phyloP scores from a whole-genome alignment of 1,140 invertebrate species.

The Eupristina koningsbergeri region DNA sequence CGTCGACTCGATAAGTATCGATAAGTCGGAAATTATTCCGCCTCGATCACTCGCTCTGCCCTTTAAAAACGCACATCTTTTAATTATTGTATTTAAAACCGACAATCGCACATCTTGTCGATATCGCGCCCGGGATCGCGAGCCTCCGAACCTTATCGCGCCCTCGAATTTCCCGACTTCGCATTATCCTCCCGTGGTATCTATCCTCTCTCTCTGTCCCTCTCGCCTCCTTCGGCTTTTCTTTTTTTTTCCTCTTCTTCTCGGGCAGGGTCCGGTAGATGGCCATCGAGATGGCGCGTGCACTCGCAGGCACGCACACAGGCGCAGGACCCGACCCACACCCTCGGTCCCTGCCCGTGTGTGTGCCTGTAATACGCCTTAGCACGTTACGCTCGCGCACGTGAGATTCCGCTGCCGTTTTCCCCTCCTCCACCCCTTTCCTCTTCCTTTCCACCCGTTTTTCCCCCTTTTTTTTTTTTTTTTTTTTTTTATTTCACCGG shows the following conservation, averaged over 20 bases:
- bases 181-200: conserved; percentile 27
- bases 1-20: not conserved
- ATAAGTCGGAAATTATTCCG: conserved; percentile 17
- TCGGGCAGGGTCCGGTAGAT: conserved; percentile 35
- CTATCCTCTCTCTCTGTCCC: conserved; percentile 16
- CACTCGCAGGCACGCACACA: not conserved
- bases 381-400: conserved; percentile 30
- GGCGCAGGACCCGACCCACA: too few species aligned
- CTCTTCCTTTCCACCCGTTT: not conserved
- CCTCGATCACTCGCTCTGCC: not conserved
- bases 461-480: conserved; percentile 5
- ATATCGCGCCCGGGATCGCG: conserved; percentile 6
- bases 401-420: conserved; percentile 41
- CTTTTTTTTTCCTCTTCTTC: too few species aligned
- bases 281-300: conserved; percentile 40
- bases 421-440: not conserved
- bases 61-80: conserved; percentile 34
- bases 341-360: too few species aligned
- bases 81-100: conserved; percentile 46
- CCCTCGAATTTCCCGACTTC: conserved; percentile 40
- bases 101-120: conserved; percentile 41
- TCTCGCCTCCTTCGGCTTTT: not conserved
- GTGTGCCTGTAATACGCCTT: conserved; percentile 37
- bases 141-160: conserved; percentile 20
- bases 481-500: not conserved